Conservation (phyloP, 2,888 invertebrate genomes). For the Agrotis exclamationis region DNA sequence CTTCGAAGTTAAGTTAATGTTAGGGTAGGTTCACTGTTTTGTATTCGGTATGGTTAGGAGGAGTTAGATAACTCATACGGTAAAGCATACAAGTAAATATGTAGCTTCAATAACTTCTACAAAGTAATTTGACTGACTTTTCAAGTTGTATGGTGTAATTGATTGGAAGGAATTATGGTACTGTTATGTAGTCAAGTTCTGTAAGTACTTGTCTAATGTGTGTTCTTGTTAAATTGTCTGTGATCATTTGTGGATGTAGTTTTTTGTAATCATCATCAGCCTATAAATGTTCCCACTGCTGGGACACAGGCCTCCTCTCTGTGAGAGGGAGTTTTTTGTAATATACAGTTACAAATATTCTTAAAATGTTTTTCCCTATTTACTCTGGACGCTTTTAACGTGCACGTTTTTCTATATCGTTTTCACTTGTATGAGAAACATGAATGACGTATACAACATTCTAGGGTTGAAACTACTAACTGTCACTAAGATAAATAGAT, state of each 20-base stretch:
- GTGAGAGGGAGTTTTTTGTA: no score
- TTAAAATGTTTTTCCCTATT: no score
- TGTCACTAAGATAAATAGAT: neutral
- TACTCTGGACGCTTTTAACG: no score
- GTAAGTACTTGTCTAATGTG: no score
- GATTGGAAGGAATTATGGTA: neutral
- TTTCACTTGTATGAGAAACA: no score
- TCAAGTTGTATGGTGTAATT: neutral
- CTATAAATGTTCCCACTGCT: no score
- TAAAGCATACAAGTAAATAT: constrained; percentile 5
- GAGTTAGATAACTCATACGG: constrained; percentile 16
- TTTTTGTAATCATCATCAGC: no score
- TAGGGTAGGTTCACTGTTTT: constrained; percentile 36
- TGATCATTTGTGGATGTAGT: neutral
- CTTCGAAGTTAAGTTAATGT: constrained; percentile 40
- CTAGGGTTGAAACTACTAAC: neutral
- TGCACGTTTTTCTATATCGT: no score
- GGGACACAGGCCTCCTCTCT: no score
- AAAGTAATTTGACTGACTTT: neutral
- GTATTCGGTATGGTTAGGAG: constrained; percentile 23
- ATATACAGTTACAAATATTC: no score
- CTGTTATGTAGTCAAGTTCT: neutral
- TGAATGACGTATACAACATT: no score
- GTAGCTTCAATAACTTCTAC: neutral
- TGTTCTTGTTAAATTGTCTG: no score